Evolutionary conservation across 2,113 vertebrate genomes (phyloP).

Genomic region (Coptodon bakossiorum): DNA sequence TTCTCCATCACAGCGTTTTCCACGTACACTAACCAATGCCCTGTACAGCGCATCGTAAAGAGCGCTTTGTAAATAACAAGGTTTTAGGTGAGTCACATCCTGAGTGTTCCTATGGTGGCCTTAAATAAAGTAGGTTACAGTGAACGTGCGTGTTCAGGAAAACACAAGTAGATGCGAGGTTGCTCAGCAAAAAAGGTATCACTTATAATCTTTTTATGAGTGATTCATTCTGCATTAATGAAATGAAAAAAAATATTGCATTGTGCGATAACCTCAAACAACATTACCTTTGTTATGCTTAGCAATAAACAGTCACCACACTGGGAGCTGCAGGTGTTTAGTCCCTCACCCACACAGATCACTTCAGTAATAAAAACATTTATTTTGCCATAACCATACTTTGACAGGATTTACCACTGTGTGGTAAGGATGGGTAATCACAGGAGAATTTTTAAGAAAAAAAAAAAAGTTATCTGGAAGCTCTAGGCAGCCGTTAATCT

Average conservation of each 20-base stretch:
- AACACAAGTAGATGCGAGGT: not conserved
- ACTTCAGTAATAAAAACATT: constrained; percentile 19
- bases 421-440: not conserved
- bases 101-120: not conserved
- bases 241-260: not conserved
- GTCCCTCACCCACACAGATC: constrained; percentile 22
- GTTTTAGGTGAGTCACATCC: not conserved
- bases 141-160: not conserved
- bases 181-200: not conserved
- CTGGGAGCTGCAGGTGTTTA: not conserved
- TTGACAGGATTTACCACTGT: not conserved
- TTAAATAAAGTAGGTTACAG: not conserved
- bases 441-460: not conserved
- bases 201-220: not conserved
- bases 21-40: not conserved
- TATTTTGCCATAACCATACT: not conserved
- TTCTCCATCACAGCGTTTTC: not conserved
- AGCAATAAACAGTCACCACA: not conserved
- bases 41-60: not conserved
- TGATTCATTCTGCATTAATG: not conserved
- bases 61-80: not conserved
- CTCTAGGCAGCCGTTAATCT: not conserved
- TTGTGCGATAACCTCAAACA: not conserved
- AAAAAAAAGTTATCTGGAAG: not conserved
- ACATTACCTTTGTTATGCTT: not conserved